Conservation (phyloP, 1,140 invertebrate species). For the Ylistrum balloti region DNA sequence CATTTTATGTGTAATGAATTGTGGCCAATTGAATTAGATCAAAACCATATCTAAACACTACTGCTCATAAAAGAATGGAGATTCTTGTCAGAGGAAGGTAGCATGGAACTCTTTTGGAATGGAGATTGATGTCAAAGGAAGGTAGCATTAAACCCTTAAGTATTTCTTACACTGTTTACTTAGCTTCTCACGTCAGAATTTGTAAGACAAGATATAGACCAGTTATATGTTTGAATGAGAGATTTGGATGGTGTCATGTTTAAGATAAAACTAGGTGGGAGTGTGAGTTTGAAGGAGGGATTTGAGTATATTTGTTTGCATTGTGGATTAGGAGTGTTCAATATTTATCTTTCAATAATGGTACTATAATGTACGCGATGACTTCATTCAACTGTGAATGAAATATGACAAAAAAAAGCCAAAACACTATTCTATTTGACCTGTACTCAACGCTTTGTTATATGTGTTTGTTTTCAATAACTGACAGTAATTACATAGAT, state of each 20-base stretch:
- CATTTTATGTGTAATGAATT: too few relatives aligned
- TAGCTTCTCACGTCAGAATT: background rate
- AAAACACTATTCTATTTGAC: background rate
- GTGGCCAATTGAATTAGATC: too few relatives aligned
- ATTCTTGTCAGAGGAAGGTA: too few relatives aligned
- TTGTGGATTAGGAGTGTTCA: background rate
- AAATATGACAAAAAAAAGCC: background rate
- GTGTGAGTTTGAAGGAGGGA: constrained; percentile 37
- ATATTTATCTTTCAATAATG: background rate
- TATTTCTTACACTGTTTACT: background rate
- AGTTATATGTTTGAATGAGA: background rate
- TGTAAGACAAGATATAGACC: background rate
- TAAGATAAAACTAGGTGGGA: background rate
- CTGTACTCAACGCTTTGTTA: too few relatives aligned
- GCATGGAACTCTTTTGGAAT: too few relatives aligned
- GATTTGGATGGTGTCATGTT: background rate
- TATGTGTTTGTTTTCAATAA: too few relatives aligned
- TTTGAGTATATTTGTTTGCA: constrained; percentile 6
- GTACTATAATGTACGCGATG: background rate
- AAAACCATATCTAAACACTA: too few relatives aligned
- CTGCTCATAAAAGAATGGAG: too few relatives aligned
- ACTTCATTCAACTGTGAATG: background rate
- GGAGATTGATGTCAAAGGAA: background rate
- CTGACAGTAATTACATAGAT: too few relatives aligned
- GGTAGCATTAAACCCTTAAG: constrained; percentile 3